Percentiles rank a stretch among this genome's conserved stretches.
These are phyloP conservation scores for Spheniscus humboldti DNA, from an alignment of 2,797 vertebrate genomes.

Conservation along the genomic window DNA sequence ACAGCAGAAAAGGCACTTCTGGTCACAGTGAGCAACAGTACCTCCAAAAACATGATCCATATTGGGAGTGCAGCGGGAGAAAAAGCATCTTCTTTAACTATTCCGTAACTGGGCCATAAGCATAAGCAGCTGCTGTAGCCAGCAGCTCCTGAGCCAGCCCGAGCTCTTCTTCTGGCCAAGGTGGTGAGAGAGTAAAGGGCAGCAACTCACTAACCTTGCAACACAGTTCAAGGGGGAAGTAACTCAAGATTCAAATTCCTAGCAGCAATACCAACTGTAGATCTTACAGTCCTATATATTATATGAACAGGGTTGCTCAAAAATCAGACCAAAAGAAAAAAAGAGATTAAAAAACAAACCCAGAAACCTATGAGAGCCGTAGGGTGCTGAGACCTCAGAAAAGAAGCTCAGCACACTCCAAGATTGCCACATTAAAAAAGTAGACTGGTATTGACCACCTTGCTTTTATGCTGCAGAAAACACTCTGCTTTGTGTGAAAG, in stretches of 20 bases:
- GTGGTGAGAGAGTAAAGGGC: background rate
- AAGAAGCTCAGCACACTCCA: background rate
- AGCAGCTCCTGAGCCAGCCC: background rate
- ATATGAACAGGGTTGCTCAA: background rate
- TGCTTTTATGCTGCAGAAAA: background rate
- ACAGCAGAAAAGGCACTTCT: background rate
- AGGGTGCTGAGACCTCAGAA: background rate
- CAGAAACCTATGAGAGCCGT: background rate
- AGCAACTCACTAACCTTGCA: background rate
- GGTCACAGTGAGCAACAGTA: background rate
- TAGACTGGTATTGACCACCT: background rate
- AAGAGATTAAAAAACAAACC: background rate
- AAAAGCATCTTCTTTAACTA: background rate
- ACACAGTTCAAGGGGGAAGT: background rate
- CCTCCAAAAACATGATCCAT: background rate
- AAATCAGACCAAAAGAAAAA: background rate
- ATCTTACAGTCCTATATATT: background rate
- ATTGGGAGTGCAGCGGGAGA: background rate
- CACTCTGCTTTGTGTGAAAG: background rate
- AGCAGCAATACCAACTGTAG: background rate
- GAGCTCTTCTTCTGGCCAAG: background rate
- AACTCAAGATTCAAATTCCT: background rate
- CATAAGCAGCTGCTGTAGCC: background rate
- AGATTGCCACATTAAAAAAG: background rate
- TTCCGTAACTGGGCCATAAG: background rate